phyloP scores from a whole-genome alignment of 2,888 invertebrate species.

The Fragum whitleyi region DNA sequence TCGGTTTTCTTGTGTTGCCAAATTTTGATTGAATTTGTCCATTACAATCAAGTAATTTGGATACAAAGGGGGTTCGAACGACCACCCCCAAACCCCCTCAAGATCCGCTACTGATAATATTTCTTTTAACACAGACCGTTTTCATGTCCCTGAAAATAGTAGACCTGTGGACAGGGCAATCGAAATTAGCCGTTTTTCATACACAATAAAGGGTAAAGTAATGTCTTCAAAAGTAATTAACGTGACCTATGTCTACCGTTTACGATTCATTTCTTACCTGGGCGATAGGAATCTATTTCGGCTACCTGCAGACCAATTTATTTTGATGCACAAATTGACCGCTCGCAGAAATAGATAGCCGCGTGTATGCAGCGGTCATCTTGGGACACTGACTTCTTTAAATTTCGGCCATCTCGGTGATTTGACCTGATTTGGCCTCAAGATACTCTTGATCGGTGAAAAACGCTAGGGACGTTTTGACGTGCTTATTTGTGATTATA shows the following conservation, averaged over 20 bases:
- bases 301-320: slow-evolving; percentile 17
- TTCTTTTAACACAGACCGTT: too few relatives aligned
- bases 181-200: too few relatives aligned
- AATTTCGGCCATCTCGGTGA: slow-evolving; percentile 3
- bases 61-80: too few relatives aligned
- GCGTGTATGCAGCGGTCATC: slow-evolving; percentile 42
- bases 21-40: too few relatives aligned
- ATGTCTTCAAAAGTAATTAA: not conserved
- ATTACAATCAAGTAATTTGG: too few relatives aligned
- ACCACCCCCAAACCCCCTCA: too few relatives aligned
- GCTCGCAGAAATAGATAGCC: slow-evolving; percentile 13
- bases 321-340: slow-evolving; percentile 15
- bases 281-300: not conserved
- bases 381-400: slow-evolving; percentile 50
- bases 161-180: too few relatives aligned
- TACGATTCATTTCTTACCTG: not conserved
- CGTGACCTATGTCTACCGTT: not conserved
- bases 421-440: slow-evolving; percentile 46
- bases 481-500: not conserved
- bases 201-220: too few relatives aligned
- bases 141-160: too few relatives aligned
- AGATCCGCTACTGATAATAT: too few relatives aligned
- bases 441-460: slow-evolving; percentile 5
- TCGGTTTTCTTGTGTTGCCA: too few relatives aligned
- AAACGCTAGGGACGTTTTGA: not conserved